Conservation (phyloP, 2,113 vertebrate species). For the Charadrius vociferus region DNA sequence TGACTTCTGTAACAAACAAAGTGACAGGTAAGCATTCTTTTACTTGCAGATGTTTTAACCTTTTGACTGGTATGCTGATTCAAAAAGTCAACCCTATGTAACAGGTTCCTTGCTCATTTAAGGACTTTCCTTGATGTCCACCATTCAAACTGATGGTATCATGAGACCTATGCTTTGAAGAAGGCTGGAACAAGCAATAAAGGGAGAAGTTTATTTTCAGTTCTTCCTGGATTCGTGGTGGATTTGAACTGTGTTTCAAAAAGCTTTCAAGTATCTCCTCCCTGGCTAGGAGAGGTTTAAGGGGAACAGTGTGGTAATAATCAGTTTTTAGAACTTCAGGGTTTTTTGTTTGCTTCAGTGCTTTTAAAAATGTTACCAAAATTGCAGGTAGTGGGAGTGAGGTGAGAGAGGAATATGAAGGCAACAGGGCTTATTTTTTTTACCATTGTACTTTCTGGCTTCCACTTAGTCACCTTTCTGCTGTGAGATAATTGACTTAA, state of each 20-base stretch:
- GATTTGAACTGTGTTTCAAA: neutral
- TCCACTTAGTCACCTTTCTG: neutral
- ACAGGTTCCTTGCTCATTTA: neutral
- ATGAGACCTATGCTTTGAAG: neutral
- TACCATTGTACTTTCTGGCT: neutral
- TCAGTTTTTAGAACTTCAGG: neutral
- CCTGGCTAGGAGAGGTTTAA: neutral
- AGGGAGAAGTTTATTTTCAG: neutral
- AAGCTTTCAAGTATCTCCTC: neutral
- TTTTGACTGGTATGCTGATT: neutral
- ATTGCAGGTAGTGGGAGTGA: neutral
- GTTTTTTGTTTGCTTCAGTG: neutral
- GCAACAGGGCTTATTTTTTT: neutral
- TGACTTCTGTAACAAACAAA: conserved; percentile 99
- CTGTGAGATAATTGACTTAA: neutral
- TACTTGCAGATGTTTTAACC: neutral
- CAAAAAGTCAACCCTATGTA: neutral
- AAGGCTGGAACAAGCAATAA: neutral
- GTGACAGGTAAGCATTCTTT: conserved; percentile 85
- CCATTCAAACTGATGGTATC: neutral
- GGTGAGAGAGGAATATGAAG: neutral
- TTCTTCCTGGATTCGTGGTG: neutral
- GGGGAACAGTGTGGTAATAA: neutral
- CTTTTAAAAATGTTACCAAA: neutral
- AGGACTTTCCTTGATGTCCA: neutral